phyloP scores from a whole-genome alignment of 2,888 invertebrate species.

The Barypeithes pellucidus region DNA sequence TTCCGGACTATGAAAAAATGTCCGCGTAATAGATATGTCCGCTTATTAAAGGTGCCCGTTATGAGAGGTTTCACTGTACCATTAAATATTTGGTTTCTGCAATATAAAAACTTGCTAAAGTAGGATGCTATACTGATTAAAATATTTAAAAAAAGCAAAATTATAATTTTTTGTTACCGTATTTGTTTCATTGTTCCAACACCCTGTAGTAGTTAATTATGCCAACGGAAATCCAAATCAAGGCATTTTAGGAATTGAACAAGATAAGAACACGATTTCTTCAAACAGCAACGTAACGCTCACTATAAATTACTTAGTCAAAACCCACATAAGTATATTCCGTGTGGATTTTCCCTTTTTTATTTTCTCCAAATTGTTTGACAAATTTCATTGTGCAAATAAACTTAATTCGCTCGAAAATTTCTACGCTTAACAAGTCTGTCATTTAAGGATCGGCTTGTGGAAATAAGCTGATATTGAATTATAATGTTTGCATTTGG shows the following conservation, averaged over 20 bases:
- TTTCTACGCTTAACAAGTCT: background rate
- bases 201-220: no score
- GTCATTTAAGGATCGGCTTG: slow-evolving; percentile 11
- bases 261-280: background rate
- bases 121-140: no score
- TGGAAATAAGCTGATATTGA: slow-evolving; percentile 3
- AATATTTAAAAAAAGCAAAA: no score
- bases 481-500: slow-evolving; percentile 8
- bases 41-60: no score
- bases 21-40: no score
- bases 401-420: background rate
- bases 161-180: no score
- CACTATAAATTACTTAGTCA: no score
- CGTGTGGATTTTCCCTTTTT: slow-evolving; percentile 6
- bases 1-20: no score
- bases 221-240: background rate
- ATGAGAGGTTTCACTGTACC: no score
- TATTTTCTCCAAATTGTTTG: background rate
- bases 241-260: background rate
- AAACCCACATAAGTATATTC: background rate
- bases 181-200: no score
- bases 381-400: slow-evolving; percentile 7
- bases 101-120: no score
- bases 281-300: background rate
- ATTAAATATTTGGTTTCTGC: no score